Percentiles rank a stretch among this genome's conserved stretches.
phyloP scores from a whole-genome alignment of 1,140 invertebrate genomes.

The Platyscapa corneri region DNA sequence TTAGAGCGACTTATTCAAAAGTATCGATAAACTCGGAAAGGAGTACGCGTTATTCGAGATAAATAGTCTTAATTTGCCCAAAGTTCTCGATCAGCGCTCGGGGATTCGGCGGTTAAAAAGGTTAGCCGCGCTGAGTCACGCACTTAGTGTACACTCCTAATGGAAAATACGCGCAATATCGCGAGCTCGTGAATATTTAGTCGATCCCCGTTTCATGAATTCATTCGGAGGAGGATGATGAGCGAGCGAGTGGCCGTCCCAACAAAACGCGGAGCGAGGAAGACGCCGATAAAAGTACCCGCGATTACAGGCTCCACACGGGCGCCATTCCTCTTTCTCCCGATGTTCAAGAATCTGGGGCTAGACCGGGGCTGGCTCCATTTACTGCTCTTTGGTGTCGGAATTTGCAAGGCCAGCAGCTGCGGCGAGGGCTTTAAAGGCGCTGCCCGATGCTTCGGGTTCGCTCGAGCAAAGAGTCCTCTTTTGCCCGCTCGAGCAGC shows the following conservation, averaged over 20 bases:
- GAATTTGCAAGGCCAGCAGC: conserved; percentile 74
- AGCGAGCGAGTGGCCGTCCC: neutral
- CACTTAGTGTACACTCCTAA: neutral
- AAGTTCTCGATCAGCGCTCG: too few species aligned
- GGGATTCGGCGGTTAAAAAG: too few species aligned
- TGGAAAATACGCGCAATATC: neutral
- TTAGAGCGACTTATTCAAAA: too few species aligned
- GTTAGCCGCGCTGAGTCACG: too few species aligned
- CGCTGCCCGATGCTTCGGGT: conserved; percentile 75
- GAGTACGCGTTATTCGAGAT: too few species aligned
- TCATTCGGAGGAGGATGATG: neutral
- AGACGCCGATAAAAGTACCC: neutral
- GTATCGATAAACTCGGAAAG: too few species aligned
- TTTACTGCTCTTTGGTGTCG: conserved; percentile 79
- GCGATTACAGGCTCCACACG: neutral
- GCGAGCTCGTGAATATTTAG: neutral
- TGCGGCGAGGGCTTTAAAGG: conserved; percentile 67
- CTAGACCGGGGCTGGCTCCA: conserved; percentile 74
- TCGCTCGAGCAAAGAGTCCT: conserved; percentile 77
- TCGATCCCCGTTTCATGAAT: neutral
- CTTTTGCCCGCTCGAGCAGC: conserved; percentile 70
- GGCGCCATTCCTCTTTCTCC: neutral
- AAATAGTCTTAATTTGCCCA: too few species aligned
- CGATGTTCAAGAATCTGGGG: conserved; percentile 73
- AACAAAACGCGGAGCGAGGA: neutral